Base-by-base conservation (phyloP, 2,888 invertebrate species). In the Leptopterna dolabrata region DNA sequence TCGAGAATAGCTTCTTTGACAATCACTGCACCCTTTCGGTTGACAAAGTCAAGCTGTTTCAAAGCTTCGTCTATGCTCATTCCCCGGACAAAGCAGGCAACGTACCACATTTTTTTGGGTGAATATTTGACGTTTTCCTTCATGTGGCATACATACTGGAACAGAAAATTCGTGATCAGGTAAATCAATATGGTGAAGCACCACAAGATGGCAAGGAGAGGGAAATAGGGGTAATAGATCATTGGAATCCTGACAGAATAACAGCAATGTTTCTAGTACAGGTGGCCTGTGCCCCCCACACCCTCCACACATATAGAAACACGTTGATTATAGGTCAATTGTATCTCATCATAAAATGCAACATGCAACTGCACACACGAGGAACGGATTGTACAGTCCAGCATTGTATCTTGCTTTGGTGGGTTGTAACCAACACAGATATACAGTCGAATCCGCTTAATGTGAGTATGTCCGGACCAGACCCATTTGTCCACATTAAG, bases 21-120 rank as follows among this genome's bases (percentile, higher is more conserved):
- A 92, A 94, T 93, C 82, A 92, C 92, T 71, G 96, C 96, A 41
- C 97, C 97, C 92, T 97, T 97, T 91, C 95, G 96, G 13, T 94
- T 91, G 0, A 97, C 93, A 93, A 97, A 98, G 90, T 95, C 95
- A 16, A 99, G 92, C 92, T 99, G 98, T 91, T 96, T 97, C 0
- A 98, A 91, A 14, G 99, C 99, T 92, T 99, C 98, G 92, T 99
- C 98, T 1, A 98, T 95, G 19, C 96, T 93, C 96, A 98, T 95
- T 16, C 99, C 99, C 90, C 98, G 94, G 1, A 99, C 94, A 91
- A 98, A 94, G 90, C 93, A 93, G 2, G 98, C 97, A 71, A 98
- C 94, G 90, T 98, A 98, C 97, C 97, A 98, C 94, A 99, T 95
- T 92, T 98, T 99, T 91, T 96, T 95, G 0, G 96, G 96, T 91